Percentiles rank a stretch among this genome's conserved stretches.
Evolutionary conservation across 2,113 vertebrate species (phyloP).

Genomic region (Syrmaticus mikado): DNA sequence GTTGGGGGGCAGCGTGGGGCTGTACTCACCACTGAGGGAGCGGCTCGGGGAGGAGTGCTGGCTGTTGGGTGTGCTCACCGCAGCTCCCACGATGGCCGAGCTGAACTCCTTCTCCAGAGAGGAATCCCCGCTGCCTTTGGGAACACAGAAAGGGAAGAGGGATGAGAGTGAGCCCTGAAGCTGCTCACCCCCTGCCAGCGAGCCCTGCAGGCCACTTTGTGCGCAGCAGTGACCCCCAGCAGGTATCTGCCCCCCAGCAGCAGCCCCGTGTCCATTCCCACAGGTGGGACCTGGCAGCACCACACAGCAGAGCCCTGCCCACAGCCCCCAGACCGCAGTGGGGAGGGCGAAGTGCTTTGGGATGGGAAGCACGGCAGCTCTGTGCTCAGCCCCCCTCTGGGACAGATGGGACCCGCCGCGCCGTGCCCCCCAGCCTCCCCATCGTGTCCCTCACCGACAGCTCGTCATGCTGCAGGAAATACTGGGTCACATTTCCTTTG

Average conservation of each 20-base stretch:
- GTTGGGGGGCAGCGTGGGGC: too few relatives aligned
- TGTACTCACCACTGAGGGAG: slow-evolving; percentile 89
- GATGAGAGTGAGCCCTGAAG: background rate
- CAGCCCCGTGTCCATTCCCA: background rate
- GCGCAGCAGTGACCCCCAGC: too few relatives aligned
- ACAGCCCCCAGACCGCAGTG: background rate
- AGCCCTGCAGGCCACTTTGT: too few relatives aligned
- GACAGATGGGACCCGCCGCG: background rate
- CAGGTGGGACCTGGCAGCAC: background rate
- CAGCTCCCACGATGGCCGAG: slow-evolving; percentile 83
- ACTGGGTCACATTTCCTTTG: background rate
- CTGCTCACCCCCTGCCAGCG: too few relatives aligned
- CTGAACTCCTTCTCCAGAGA: slow-evolving; percentile 92
- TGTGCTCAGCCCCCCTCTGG: background rate
- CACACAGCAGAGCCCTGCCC: background rate
- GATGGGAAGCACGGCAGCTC: background rate
- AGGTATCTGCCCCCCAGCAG: too few relatives aligned
- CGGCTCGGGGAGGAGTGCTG: slow-evolving; percentile 91
- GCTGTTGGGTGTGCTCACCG: slow-evolving; percentile 90
- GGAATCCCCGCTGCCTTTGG: slow-evolving; percentile 91
- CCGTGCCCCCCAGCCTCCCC: too few relatives aligned
- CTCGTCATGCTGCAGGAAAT: background rate
- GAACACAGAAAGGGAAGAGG: slow-evolving; percentile 23
- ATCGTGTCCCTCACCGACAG: background rate
- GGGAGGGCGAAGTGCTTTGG: accelerated